These are phyloP conservation scores for Ptychobarbus kaznakovi DNA, from an alignment of 2,797 vertebrate genomes.

Conservation along the genomic window DNA sequence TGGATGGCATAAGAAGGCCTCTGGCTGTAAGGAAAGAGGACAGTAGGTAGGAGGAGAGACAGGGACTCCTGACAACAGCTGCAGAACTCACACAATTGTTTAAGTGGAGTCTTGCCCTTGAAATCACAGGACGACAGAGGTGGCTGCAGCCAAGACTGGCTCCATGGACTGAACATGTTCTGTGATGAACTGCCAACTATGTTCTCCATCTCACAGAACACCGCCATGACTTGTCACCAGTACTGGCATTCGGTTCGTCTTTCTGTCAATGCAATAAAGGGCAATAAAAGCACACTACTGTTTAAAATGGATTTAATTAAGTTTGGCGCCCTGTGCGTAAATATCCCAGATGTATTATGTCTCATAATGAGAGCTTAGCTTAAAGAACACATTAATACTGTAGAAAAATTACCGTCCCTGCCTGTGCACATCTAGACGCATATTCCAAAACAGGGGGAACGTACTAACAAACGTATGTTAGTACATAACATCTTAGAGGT, in stretches of 20 bases:
- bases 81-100: constrained; percentile 55
- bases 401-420: neutral
- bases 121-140: constrained; percentile 70
- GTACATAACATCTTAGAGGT: too few species aligned
- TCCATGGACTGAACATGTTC: constrained; percentile 58
- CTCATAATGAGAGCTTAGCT: constrained; percentile 33
- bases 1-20: constrained; percentile 71
- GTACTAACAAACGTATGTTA: neutral
- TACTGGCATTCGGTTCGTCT: neutral
- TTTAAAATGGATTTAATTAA: constrained; percentile 39
- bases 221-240: constrained; percentile 1
- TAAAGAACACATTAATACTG: neutral
- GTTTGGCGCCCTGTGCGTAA: constrained; percentile 21
- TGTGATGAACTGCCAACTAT: constrained; percentile 47
- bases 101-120: constrained; percentile 69
- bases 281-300: constrained; percentile 39
- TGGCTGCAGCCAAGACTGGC: constrained; percentile 60
- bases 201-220: constrained; percentile 44
- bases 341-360: constrained; percentile 28
- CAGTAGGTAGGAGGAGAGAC: constrained; percentile 49
- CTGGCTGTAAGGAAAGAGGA: constrained; percentile 61
- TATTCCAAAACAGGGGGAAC: too few species aligned
- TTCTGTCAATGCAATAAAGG: constrained; percentile 42
- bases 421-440: constrained; percentile 16
- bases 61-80: constrained; percentile 51